A percentile compares a stretch with the other conserved stretches of the same genome.
These are phyloP conservation scores for Crambe crambe DNA, from an alignment of 37 sponge, comb jelly and placozoan species.

Conservation along the genomic window DNA sequence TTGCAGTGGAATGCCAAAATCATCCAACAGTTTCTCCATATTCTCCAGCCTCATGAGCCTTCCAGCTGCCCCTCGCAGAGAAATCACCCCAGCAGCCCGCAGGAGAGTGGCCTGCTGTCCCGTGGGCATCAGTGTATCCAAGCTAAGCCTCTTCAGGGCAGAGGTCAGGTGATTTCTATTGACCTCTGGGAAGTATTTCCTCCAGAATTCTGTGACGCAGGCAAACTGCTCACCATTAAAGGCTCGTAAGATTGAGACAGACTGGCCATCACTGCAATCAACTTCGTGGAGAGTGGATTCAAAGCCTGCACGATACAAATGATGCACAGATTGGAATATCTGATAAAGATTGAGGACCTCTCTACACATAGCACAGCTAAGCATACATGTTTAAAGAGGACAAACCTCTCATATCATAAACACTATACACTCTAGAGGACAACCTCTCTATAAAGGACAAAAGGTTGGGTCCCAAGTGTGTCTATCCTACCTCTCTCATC, in stretches of 20 bases:
- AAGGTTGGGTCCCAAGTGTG: background rate
- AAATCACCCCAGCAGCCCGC: constrained; percentile 62
- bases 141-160: constrained; percentile 40
- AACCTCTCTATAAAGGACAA: background rate
- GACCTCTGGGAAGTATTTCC: constrained; percentile 72
- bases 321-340: background rate
- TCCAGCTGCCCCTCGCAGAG: constrained; percentile 66
- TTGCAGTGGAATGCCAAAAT: constrained; percentile 58
- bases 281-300: constrained; percentile 71
- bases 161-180: constrained; percentile 61
- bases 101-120: constrained; percentile 71
- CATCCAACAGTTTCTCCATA: constrained; percentile 58
- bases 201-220: constrained; percentile 65
- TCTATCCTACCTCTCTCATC: constrained; percentile 29
- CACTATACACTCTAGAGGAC: background rate
- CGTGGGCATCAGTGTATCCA: constrained; percentile 66
- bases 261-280: constrained; percentile 70
- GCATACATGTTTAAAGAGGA: no score
- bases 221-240: constrained; percentile 66
- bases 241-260: constrained; percentile 43
- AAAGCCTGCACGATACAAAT: constrained; percentile 55
- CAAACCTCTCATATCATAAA: no score
- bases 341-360: background rate
- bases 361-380: background rate
- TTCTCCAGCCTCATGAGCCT: constrained; percentile 48